Evolutionary conservation across 2,888 invertebrate species (phyloP), one percentile per base, ranked within the genome.

Genomic region (Therioaphis trifolii): DNA sequence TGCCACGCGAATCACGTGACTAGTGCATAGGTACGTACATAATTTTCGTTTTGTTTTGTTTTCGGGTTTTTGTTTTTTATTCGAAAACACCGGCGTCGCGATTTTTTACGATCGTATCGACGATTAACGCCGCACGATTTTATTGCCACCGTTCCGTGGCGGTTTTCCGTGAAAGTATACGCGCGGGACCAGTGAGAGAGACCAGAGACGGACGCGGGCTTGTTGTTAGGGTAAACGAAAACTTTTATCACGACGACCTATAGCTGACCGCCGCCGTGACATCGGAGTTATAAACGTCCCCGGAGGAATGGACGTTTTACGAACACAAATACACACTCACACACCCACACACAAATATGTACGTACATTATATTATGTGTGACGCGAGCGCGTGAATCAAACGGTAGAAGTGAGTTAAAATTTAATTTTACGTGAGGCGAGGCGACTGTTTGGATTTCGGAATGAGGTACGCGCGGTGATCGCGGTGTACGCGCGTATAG

Each of bases 21-120:
- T n/a, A n/a, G n/a, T n/a, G n/a, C n/a, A n/a, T n/a, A n/a, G n/a
- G n/a, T n/a, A n/a, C n/a, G n/a, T n/a, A n/a, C n/a, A n/a, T n/a
- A n/a, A n/a, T n/a, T n/a, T n/a, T n/a, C n/a, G n/a, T n/a, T n/a
- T n/a, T n/a, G n/a, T n/a, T n/a, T n/a, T n/a, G n/a, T n/a, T n/a
- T n/a, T n/a, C n/a, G n/a, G n/a, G n/a, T n/a, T n/a, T n/a, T n/a
- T n/a, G n/a, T n/a, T n/a, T n/a, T n/a, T n/a, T n/a, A n/a, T n/a
- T n/a, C n/a, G n/a, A n/a, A 35, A 35, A 7, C 35, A 24, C 15
- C 18, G 15, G 14, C 15, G 15, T 15, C 35, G 24, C 58, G 40
- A 40, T 66, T 77, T 77, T 77, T 77, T 77, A 77, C 77, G 77
- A 77, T 68, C 21, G 68, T 21, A 78, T 68, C 68, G 52, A 11